Percentiles rank a stretch among this genome's conserved stretches.
Conservation (phyloP, 2,888 invertebrate species). For the Lamellibrachia columna region DNA sequence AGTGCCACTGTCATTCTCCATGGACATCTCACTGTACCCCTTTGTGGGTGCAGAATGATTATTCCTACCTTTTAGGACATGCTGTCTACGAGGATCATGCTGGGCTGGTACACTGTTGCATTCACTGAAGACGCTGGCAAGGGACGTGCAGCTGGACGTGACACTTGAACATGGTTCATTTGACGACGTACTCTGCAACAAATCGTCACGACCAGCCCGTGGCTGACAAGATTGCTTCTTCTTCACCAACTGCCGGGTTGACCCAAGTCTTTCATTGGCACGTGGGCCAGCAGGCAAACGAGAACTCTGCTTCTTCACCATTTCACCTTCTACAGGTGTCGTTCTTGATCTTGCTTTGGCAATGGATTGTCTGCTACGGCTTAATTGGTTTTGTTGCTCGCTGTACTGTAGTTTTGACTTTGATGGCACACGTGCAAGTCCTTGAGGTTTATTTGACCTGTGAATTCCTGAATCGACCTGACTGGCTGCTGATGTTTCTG, state of each 20-base stretch:
- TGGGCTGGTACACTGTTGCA: background rate
- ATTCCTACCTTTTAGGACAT: background rate
- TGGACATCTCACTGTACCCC: background rate
- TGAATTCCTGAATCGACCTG: too few relatives aligned
- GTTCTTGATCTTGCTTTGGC: slow-evolving; percentile 8
- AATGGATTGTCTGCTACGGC: background rate
- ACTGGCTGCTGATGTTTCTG: background rate
- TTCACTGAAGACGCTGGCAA: background rate
- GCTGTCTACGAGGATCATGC: background rate
- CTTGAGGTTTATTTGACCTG: background rate
- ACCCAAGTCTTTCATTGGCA: background rate
- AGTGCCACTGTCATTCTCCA: background rate
- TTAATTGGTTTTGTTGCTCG: background rate
- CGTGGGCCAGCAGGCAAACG: background rate
- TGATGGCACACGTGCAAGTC: background rate
- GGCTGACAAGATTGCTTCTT: background rate
- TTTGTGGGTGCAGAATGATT: background rate
- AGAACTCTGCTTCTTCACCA: background rate
- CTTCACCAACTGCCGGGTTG: background rate
- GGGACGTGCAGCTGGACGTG: background rate
- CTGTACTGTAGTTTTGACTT: background rate
- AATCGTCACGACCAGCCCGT: background rate
- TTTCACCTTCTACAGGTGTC: background rate
- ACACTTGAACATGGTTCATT: background rate
- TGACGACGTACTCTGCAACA: background rate